A percentile compares a stretch with the other conserved stretches of the same genome.
phyloP scores from a whole-genome alignment of 1,140 invertebrate genomes.

The Cherax quadricarinatus region DNA sequence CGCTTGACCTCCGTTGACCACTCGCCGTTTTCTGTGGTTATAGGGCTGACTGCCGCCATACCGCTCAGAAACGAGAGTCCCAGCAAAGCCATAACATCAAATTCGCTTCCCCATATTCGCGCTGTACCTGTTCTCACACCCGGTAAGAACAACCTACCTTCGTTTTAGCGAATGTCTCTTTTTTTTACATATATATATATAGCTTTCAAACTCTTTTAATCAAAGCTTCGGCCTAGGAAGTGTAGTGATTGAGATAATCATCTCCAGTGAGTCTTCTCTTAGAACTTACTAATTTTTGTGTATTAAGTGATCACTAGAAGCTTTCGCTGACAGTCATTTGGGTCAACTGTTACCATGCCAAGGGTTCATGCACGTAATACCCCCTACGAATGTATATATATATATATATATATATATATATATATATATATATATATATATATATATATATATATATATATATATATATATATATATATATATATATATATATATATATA shows the following conservation, averaged over 20 bases:
- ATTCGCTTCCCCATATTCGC: constrained; percentile 59
- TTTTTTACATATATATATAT: not conserved
- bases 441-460: too few species aligned
- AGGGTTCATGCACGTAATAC: constrained; percentile 50
- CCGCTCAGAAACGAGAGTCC: constrained; percentile 61
- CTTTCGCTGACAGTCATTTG: constrained; percentile 1
- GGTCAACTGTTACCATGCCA: constrained; percentile 41
- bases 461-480: too few species aligned
- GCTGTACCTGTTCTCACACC: constrained; percentile 63
- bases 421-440: too few species aligned
- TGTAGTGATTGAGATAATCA: not conserved
- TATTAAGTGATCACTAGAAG: constrained; percentile 27
- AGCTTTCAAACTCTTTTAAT: not conserved
- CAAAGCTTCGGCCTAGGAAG: not conserved
- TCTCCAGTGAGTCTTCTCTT: not conserved
- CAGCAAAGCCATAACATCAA: constrained; percentile 48
- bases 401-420: too few species aligned
- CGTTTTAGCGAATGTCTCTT: constrained; percentile 34
- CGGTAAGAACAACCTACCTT: constrained; percentile 50
- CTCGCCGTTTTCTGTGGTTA: constrained; percentile 39
- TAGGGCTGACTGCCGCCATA: constrained; percentile 68
- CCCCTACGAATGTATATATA: not conserved
- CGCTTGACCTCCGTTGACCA: not conserved
- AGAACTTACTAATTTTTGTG: not conserved
- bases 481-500: too few species aligned